phyloP scores from a whole-genome alignment of 2,113 vertebrate species.

The Dipodomys merriami region DNA sequence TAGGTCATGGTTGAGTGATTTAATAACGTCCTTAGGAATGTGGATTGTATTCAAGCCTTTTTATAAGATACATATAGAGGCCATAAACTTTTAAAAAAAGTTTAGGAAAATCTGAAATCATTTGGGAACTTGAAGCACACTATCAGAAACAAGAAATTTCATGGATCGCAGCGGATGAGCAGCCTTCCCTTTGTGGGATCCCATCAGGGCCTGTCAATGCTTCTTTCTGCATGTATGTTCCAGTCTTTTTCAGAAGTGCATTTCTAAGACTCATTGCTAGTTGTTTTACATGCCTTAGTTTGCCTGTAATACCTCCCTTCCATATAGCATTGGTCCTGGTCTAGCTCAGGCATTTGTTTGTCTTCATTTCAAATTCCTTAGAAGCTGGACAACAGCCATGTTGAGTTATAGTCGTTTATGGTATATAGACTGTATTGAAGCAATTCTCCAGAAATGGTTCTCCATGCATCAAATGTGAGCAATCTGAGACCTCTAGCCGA shows the following conservation, averaged over 20 bases:
- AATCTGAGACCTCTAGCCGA: not conserved
- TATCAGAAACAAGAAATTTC: not conserved
- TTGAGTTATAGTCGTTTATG: not conserved
- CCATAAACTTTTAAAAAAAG: not conserved
- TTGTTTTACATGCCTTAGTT: not conserved
- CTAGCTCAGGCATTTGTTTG: not conserved
- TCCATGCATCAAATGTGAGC: not conserved
- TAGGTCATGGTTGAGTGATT: not conserved
- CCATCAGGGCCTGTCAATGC: not conserved
- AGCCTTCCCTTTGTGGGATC: not conserved
- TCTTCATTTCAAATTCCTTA: not conserved
- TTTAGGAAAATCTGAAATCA: not conserved
- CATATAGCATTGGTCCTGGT: not conserved
- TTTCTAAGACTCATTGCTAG: not conserved
- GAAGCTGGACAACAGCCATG: not conserved
- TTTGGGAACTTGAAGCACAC: not conserved
- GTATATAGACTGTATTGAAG: not conserved
- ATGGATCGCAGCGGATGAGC: not conserved
- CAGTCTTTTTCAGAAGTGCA: not conserved
- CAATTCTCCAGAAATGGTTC: not conserved
- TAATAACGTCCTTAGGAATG: not conserved
- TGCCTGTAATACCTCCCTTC: not conserved
- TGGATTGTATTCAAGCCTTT: not conserved
- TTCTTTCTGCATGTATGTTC: not conserved
- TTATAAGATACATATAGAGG: not conserved